Percentiles rank a stretch among this genome's conserved stretches.
phyloP scores from a whole-genome alignment of 2,888 invertebrate genomes.

The Aspidiotus rigidus region DNA sequence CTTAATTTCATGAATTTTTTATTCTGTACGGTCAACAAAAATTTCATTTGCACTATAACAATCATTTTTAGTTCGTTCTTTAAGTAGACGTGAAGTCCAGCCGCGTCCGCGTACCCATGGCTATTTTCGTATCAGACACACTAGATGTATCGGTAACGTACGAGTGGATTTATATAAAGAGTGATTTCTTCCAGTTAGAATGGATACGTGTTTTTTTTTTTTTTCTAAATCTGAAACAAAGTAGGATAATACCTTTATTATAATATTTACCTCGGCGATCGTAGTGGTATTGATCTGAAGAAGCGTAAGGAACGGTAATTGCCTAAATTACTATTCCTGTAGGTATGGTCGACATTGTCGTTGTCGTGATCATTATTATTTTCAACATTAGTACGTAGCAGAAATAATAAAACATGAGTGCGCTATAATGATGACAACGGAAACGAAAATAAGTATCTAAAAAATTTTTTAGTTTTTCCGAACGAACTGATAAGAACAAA shows the following conservation, averaged over 20 bases:
- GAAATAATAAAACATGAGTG: conserved; percentile 6
- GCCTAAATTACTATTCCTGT: conserved; percentile 6
- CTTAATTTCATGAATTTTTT: too few species aligned
- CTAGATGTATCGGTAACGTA: background rate
- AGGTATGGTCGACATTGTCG: background rate
- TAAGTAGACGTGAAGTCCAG: too few species aligned
- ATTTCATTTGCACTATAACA: too few species aligned
- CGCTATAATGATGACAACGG: background rate
- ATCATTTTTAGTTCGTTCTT: too few species aligned
- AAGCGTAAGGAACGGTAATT: conserved; percentile 10
- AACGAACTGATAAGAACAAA: conserved; percentile 29
- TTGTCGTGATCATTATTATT: too few species aligned
- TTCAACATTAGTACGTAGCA: background rate
- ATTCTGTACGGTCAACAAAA: too few species aligned
- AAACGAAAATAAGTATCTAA: conserved; percentile 3
- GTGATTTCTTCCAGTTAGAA: background rate
- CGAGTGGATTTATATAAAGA: background rate
- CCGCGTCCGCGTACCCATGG: too few species aligned
- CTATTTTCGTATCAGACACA: too few species aligned
- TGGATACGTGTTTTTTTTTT: too few species aligned
- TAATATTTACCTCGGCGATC: background rate
- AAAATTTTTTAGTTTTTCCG: conserved; percentile 14
- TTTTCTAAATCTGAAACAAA: background rate
- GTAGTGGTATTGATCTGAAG: conserved; percentile 4
- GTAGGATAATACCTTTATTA: conserved; percentile 9